Conservation (phyloP, 2,113 vertebrate genomes). For the Ictalurus punctatus region DNA sequence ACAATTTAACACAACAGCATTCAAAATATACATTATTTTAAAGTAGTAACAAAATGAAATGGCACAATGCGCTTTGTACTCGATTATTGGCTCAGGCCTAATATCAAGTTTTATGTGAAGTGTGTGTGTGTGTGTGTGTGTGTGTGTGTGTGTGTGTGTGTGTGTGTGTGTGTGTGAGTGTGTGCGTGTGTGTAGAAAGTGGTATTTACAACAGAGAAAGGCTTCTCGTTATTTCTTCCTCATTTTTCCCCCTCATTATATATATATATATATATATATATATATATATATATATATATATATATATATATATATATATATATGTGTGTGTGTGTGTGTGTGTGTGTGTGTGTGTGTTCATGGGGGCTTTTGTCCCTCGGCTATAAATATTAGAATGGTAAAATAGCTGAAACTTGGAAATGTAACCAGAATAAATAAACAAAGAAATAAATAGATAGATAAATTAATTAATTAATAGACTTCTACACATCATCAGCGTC, state of each 20-base stretch:
- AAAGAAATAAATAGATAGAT: constrained; percentile 4
- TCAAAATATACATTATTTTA: background rate
- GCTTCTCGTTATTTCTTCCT: constrained; percentile 70
- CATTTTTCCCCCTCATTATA: background rate
- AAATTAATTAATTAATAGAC: background rate
- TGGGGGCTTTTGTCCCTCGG: background rate
- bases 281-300: background rate
- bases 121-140: constrained; percentile 2
- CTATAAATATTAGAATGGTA: background rate
- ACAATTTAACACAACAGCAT: background rate
- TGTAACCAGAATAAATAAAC: constrained; percentile 3
- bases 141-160: constrained; percentile 13
- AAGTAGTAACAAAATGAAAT: background rate
- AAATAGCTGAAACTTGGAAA: background rate
- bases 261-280: too few species aligned
- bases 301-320: background rate
- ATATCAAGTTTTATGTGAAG: background rate
- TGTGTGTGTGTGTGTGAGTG: constrained; percentile 8
- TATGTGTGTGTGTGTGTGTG: constrained; percentile 15
- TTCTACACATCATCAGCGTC: constrained; percentile 46
- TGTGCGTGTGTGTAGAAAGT: background rate
- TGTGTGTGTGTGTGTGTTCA: background rate
- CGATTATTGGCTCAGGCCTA: background rate
- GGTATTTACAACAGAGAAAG: too few species aligned
- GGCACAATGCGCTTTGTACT: background rate